phyloP scores from a whole-genome alignment of 2,113 vertebrate genomes.

The Brachionichthys hirsutus region DNA sequence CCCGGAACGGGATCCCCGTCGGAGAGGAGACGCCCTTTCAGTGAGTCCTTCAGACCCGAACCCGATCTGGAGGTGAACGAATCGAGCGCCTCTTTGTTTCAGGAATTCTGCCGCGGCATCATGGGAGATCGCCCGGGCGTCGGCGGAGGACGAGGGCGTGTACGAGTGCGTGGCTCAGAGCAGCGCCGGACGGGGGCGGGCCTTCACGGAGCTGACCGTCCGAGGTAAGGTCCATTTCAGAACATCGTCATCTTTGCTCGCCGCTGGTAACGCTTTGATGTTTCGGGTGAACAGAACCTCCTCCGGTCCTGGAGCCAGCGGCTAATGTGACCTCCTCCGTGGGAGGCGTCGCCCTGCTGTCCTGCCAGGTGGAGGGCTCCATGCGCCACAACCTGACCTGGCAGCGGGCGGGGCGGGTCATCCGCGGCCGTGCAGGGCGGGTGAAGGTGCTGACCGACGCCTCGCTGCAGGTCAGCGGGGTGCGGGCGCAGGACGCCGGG shows the following conservation, averaged over 20 bases:
- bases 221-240: too few relatives aligned
- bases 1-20: conserved; percentile 72
- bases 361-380: conserved; percentile 79
- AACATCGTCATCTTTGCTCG: too few relatives aligned
- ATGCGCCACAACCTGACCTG: conserved; percentile 87
- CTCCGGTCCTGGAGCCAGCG: conserved; percentile 72
- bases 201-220: conserved; percentile 77
- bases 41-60: conserved; percentile 79
- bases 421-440: conserved; percentile 45
- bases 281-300: conserved; percentile 78
- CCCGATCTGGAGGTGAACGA: too few relatives aligned
- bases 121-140: conserved; percentile 83
- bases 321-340: conserved; percentile 82
- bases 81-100: conserved; percentile 32
- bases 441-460: conserved; percentile 73
- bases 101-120: conserved; percentile 83
- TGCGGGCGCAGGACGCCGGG: conserved; percentile 76
- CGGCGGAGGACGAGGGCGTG: conserved; percentile 80
- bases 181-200: conserved; percentile 78
- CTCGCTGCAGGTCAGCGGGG: conserved; percentile 78
- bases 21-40: conserved; percentile 80
- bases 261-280: conserved; percentile 42
- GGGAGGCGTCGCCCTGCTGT: conserved; percentile 78
- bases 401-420: conserved; percentile 73
- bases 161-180: conserved; percentile 86